Percentiles rank a stretch among this genome's conserved stretches.
Evolutionary conservation across 2,113 vertebrate genomes (phyloP).

Genomic region (Microtus pennsylvanicus): DNA sequence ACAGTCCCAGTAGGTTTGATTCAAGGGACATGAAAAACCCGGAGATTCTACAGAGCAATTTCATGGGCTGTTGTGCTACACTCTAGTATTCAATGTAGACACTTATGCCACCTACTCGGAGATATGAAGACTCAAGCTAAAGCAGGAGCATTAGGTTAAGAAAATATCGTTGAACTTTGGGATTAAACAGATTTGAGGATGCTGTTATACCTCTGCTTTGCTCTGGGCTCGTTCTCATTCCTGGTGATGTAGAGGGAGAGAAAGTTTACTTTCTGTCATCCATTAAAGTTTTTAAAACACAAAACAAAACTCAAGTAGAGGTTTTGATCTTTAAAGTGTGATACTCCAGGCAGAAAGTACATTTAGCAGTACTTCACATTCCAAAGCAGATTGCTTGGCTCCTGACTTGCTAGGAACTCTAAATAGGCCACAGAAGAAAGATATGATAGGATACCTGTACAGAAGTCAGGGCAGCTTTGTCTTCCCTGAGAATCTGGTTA

Average conservation of each 20-base stretch:
- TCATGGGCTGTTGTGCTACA: background rate
- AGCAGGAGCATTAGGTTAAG: background rate
- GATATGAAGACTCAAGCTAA: background rate
- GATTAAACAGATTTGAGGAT: background rate
- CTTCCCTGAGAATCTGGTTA: background rate
- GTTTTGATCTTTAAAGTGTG: background rate
- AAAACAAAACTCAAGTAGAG: constrained; percentile 11
- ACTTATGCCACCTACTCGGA: background rate
- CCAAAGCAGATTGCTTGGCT: background rate
- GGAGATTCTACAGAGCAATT: background rate
- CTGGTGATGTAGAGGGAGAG: background rate
- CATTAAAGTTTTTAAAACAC: constrained; percentile 10
- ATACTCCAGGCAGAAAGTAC: background rate
- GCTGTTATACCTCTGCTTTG: background rate
- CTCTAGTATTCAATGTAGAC: background rate
- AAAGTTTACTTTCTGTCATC: background rate
- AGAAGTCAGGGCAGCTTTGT: background rate
- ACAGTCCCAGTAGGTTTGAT: background rate
- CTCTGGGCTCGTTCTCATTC: background rate
- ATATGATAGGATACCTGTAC: background rate
- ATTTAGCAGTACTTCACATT: background rate
- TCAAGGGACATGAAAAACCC: background rate
- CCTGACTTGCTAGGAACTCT: background rate
- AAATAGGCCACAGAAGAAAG: background rate
- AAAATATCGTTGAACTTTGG: background rate